These are phyloP conservation scores for Canis aureus DNA, from an alignment of 2,113 vertebrate genomes.

Conservation along the genomic window DNA sequence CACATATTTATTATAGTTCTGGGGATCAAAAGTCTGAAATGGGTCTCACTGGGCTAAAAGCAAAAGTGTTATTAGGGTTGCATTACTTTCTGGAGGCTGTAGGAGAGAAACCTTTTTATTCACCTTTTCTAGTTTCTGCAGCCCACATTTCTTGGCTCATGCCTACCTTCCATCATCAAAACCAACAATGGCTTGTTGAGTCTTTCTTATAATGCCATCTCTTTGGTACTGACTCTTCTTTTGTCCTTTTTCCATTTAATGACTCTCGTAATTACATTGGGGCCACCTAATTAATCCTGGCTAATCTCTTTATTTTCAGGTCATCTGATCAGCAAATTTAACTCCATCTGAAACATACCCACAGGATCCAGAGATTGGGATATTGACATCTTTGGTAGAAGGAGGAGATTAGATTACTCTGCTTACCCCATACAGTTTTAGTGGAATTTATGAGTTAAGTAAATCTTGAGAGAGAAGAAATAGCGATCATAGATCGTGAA, in stretches of 20 bases:
- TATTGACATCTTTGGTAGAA: background rate
- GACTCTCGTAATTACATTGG: background rate
- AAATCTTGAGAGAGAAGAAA: background rate
- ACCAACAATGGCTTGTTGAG: background rate
- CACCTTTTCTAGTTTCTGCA: background rate
- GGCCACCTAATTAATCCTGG: background rate
- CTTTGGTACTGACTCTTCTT: background rate
- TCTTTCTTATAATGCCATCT: background rate
- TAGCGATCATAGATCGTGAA: background rate
- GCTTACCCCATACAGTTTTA: background rate
- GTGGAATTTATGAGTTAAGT: background rate
- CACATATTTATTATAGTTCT: background rate
- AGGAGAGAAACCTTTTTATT: background rate
- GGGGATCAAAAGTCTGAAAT: background rate
- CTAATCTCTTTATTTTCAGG: constrained; percentile 16
- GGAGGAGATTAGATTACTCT: background rate
- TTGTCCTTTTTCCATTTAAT: background rate
- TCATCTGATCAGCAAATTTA: background rate
- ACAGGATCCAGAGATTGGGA: background rate
- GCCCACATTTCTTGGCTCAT: background rate
- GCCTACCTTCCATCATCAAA: background rate
- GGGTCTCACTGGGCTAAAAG: background rate
- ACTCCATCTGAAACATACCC: background rate
- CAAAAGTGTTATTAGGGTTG: background rate
- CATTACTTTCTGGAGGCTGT: background rate